Conservation (phyloP, 2,113 vertebrate genomes). For the Nymphicus hollandicus region DNA sequence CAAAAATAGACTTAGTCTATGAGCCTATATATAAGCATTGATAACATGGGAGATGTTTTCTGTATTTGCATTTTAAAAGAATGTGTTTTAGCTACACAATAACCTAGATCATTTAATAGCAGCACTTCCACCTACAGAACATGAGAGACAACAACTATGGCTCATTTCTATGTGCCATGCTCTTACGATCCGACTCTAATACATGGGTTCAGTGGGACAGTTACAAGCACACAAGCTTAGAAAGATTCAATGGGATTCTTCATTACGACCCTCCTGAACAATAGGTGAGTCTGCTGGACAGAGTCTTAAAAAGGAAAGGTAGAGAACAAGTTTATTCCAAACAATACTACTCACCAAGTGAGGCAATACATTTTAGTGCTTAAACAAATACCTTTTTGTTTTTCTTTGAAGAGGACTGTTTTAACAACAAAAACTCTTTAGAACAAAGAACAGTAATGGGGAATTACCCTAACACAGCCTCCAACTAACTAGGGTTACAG, state of each 20-base stretch:
- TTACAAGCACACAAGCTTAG: background rate
- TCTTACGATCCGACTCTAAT: background rate
- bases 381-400: background rate
- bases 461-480: background rate
- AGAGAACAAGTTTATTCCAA: background rate
- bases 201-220: rapidly evolving
- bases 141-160: background rate
- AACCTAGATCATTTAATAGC: background rate
- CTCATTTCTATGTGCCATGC: no score
- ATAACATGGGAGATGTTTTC: background rate
- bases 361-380: background rate
- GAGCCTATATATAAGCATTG: background rate
- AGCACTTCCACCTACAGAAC: background rate
- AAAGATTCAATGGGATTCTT: no score
- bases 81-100: background rate
- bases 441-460: background rate
- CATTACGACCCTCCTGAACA: background rate
- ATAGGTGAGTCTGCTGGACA: background rate
- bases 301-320: rapidly evolving
- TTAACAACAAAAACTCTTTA: background rate
- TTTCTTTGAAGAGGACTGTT: background rate
- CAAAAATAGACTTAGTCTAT: background rate
- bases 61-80: background rate
- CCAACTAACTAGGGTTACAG: background rate
- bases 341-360: background rate